Conservation (phyloP, 2,888 invertebrate species). For the Pristionchus japonicus region DNA sequence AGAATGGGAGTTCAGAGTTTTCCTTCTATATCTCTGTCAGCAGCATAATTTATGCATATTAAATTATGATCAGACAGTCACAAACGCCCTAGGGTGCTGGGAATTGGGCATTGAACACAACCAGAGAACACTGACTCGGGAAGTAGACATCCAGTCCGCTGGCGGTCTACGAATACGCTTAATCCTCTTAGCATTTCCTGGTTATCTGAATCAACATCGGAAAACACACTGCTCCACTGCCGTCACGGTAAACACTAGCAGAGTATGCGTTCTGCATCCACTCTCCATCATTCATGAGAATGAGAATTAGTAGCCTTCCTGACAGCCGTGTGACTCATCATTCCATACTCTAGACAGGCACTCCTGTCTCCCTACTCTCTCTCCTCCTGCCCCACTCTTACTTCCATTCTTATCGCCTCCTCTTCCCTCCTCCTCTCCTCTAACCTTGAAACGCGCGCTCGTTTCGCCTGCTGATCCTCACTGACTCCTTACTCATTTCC, state of each 20-base stretch:
- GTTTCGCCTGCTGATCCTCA: background rate
- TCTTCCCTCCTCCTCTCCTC: background rate
- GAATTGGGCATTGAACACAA: background rate
- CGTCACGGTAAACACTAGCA: too few relatives aligned
- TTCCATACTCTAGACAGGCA: background rate
- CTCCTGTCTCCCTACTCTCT: background rate
- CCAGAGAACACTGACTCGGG: too few relatives aligned
- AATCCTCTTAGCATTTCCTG: too few relatives aligned
- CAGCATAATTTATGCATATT: background rate
- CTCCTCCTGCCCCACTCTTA: background rate
- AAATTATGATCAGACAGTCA: background rate
- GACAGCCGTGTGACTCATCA: background rate
- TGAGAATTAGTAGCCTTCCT: too few relatives aligned
- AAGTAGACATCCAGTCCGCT: too few relatives aligned
- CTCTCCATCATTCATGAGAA: too few relatives aligned
- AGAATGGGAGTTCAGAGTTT: too few relatives aligned
- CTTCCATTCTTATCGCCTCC: slow-evolving; percentile 19
- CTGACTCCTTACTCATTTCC: background rate
- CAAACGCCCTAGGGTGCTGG: background rate
- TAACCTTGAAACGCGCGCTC: slow-evolving; percentile 19
- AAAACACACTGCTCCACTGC: too few relatives aligned
- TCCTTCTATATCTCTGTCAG: too few relatives aligned
- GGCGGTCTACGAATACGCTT: too few relatives aligned
- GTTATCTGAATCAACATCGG: too few relatives aligned
- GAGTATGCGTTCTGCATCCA: too few relatives aligned